Evolutionary conservation across 2,797 vertebrate species (phyloP).

Genomic region (Catharus ustulatus): DNA sequence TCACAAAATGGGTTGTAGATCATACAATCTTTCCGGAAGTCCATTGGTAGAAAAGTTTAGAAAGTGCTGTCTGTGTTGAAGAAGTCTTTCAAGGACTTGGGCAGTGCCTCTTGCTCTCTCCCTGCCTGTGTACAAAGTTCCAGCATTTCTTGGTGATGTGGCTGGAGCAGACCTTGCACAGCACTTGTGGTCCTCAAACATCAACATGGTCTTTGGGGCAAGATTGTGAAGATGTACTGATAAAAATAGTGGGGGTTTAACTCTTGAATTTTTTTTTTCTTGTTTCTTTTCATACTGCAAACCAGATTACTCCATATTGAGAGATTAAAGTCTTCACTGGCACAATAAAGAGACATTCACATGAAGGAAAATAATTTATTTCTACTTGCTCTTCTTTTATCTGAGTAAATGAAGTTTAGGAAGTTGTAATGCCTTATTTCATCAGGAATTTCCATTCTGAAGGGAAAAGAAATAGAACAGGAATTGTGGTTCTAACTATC

Average conservation of each 20-base stretch:
- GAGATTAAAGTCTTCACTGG: background rate
- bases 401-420: conserved; percentile 7
- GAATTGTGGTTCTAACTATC: background rate
- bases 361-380: conserved; percentile 21
- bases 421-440: background rate
- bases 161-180: background rate
- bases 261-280: background rate
- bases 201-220: background rate
- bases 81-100: background rate
- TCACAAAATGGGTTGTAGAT: background rate
- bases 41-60: background rate
- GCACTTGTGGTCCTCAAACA: background rate
- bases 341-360: background rate
- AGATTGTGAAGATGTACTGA: background rate
- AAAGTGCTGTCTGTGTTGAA: background rate
- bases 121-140: background rate
- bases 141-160: background rate
- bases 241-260: background rate
- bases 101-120: background rate
- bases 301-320: background rate
- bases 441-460: background rate
- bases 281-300: background rate
- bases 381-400: background rate
- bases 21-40: background rate
- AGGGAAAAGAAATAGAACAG: background rate